Conservation (phyloP, 2,888 invertebrate species). For the Macrophya alboannulata region DNA sequence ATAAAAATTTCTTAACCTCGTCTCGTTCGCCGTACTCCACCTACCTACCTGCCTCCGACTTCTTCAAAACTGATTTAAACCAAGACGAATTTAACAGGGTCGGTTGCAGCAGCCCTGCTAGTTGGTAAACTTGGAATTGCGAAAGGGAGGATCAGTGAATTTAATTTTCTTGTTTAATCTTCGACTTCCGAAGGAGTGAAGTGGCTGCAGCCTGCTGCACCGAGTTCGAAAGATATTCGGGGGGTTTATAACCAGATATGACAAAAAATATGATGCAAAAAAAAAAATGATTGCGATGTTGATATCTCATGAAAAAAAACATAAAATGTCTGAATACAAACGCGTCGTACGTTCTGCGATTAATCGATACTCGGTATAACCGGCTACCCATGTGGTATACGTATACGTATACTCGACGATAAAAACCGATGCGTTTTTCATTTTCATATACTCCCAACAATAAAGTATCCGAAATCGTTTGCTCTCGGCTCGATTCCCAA, state of each 20-base stretch:
- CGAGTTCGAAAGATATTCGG: neutral
- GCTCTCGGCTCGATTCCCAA: constrained; percentile 27
- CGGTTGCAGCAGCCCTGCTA: neutral
- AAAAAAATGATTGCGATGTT: neutral
- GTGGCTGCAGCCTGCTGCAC: neutral
- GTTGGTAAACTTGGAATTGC: constrained; percentile 50
- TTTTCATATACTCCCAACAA: constrained; percentile 27
- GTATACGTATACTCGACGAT: neutral
- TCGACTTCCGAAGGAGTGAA: neutral
- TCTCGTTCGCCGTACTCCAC: neutral
- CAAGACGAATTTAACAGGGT: constrained; percentile 17
- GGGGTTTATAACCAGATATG: neutral
- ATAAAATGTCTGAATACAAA: constrained; percentile 24
- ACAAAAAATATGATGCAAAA: neutral
- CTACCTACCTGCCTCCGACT: neutral
- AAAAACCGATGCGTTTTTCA: constrained; percentile 45
- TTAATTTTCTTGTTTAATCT: constrained; percentile 36
- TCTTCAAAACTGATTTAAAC: constrained; percentile 50
- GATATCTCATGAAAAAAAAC: neutral
- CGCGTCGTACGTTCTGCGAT: neutral
- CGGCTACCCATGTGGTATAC: neutral
- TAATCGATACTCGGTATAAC: constrained; percentile 33
- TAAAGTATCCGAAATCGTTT: constrained; percentile 46
- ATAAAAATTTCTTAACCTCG: constrained; percentile 53
- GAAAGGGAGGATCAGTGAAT: constrained; percentile 15